These are phyloP conservation scores for Eupelmus urozonus DNA, from an alignment of 2,888 invertebrate species.

Conservation along the genomic window DNA sequence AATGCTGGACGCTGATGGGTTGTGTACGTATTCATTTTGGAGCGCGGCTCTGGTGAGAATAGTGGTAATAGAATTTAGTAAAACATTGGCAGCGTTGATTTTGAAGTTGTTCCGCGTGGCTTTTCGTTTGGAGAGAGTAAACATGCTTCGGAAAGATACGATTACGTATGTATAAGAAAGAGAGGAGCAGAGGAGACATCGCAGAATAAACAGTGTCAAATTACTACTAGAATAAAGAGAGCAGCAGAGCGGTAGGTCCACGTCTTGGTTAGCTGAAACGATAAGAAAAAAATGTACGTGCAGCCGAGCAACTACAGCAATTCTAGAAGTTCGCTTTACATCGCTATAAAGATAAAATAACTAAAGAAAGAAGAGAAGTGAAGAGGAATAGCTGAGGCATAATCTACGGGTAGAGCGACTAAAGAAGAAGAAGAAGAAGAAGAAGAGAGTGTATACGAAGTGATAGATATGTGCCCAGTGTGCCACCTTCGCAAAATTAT, in stretches of 20 bases:
- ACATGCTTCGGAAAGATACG: slow-evolving; percentile 9
- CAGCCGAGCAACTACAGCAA: slow-evolving; percentile 1
- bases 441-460: slow-evolving; percentile 52
- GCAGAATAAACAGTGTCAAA: slow-evolving; percentile 12
- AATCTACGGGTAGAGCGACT: too few species aligned
- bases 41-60: too few species aligned
- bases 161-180: neutral
- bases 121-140: neutral
- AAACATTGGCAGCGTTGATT: too few species aligned
- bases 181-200: slow-evolving; percentile 2
- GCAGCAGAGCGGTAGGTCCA: slow-evolving; percentile 7
- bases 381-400: slow-evolving; percentile 22
- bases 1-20: too few species aligned
- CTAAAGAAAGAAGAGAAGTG: slow-evolving; percentile 8
- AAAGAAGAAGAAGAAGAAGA: slow-evolving; percentile 2
- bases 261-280: slow-evolving; percentile 22
- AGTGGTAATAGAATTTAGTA: too few species aligned
- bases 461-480: too few species aligned
- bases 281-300: slow-evolving; percentile 16
- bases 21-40: too few species aligned
- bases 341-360: slow-evolving; percentile 36
- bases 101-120: neutral
- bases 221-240: slow-evolving; percentile 20
- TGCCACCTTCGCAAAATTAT: slow-evolving; percentile 62
- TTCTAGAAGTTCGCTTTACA: slow-evolving; percentile 24